Conservation (phyloP, 2,113 vertebrate genomes). For the Mobula birostris region DNA sequence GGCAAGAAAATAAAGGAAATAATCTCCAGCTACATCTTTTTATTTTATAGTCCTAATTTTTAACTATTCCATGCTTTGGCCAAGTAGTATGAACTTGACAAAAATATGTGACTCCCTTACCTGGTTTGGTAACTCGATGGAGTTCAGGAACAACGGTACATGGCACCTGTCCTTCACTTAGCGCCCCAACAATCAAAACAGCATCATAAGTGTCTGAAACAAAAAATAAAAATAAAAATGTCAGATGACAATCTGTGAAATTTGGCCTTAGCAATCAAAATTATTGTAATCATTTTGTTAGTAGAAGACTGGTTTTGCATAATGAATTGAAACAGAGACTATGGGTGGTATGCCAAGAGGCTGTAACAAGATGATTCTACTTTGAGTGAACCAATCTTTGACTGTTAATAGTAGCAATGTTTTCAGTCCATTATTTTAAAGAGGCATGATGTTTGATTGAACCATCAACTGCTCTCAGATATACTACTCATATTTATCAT, state of each 20-base stretch:
- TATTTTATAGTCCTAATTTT: not conserved
- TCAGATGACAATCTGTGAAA: not conserved
- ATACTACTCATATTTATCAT: not conserved
- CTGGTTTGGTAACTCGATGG: conserved; percentile 65
- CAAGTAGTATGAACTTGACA: not conserved
- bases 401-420: not conserved
- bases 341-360: not conserved
- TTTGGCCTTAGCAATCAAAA: not conserved
- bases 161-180: conserved; percentile 68
- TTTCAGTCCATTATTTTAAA: not conserved
- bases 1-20: not conserved
- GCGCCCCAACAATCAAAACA: conserved; percentile 68
- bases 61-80: not conserved
- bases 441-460: not conserved
- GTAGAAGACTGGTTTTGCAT: not conserved
- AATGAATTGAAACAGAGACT: not conserved
- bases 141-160: conserved; percentile 59
- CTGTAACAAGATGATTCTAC: not conserved
- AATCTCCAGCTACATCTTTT: not conserved
- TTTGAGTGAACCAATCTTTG: not conserved
- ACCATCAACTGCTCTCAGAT: not conserved
- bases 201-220: conserved; percentile 64
- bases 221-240: conserved; percentile 5
- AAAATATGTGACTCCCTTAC: conserved; percentile 50
- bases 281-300: not conserved